Evolutionary conservation across 2,113 vertebrate genomes (phyloP), one percentile per base, ranked within the genome.

Genomic region (Myiopsitta monachus): DNA sequence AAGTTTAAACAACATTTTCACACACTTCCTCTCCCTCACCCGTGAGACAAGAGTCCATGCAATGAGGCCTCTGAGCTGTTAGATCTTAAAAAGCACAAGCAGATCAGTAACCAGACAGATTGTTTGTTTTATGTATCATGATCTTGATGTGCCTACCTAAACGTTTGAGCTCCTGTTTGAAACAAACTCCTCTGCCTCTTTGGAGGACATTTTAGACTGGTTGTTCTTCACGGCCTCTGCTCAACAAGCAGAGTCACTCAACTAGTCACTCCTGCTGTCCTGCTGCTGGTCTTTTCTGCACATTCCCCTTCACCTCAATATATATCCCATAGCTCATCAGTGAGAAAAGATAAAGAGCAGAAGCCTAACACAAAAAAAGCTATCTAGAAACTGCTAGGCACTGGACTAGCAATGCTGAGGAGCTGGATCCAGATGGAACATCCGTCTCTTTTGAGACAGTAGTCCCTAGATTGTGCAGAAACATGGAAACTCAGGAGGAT

Each of bases 1-100:
- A 74, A 69, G 80, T 90, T 83, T 57, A 90, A 94, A 88, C 41
- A 83, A n/a, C 18, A 17, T 49, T 93, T 92, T 94, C 83, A 74
- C 52, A 54, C 26, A 36, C 30, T 74, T 81, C 51, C 51, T 78
- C 33, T 89, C 47, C 74, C 52, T 59, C 28, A 46, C 26, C 79
- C 67, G 26, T 2, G 11, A 88, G 67, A 72, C 33, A 13, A 4
- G 17, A 66, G 54, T 33, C 41, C 31, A 9, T 7, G 54, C 72
- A 88, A 5, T 24, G 74, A 55, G 84, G 30, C 14, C 27, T 69
- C 44, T 57, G 21, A 22, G 44, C 67, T 24, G 21, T n/a, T 33
- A 30, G 39, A 61, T 47, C 51, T 64, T 28, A 33, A 85, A 86
- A n/a, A 70, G 47, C 76, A 62, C 3, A 0, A 52, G 47, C 38